Evolutionary conservation across 2,797 vertebrate genomes (phyloP), one percentile per base, ranked within the genome.

Genomic region (Choloepus didactylus): DNA sequence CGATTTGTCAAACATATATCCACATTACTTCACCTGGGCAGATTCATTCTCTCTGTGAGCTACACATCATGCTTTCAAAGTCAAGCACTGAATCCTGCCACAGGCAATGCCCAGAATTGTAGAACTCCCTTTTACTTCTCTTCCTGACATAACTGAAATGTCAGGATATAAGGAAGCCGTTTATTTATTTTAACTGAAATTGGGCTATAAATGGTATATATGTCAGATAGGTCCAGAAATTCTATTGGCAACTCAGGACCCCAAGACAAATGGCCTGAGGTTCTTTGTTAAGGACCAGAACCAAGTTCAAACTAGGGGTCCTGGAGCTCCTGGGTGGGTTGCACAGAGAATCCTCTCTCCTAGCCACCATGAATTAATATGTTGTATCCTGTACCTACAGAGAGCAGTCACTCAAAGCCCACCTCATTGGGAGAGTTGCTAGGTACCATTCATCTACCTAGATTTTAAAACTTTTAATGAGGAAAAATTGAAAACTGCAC

Each of bases 1-100:
- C 95, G 96, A 96, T 96, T 97, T 97, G 95, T 97, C 94, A 97
- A 93, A 94, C 86, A 89, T 77, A 88, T 62, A 96, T 79, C 88
- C 90, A 92, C 88, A 75, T 81, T 77, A 83, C 84, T 81, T 54
- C 82, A 76, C 82, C 38, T 0, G 4, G 81, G 79, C 89, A 95
- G 93, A 97, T 95, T 95, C 94, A 73, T 97, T 91, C 85, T 97
- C 90, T 94, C 76, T 23, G 85, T 0, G 0, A 93, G 88, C 94
- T 64, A 59, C 85, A 64, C 59, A 84, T 95, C 94, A 94, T 2
- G 25, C 83, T 96, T 93, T 95, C 90, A 91, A 92, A 97, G 96
- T 84, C 80, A 70, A 56, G 87, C 59, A 21, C 90, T 60, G 92
- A 92, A 95, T 93, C 44, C 93, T 96, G 94, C 95, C 89, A 89